Evolutionary conservation across 2,888 invertebrate species (phyloP), one percentile per base, ranked within the genome.

Genomic region (Pristionchus japonicus): DNA sequence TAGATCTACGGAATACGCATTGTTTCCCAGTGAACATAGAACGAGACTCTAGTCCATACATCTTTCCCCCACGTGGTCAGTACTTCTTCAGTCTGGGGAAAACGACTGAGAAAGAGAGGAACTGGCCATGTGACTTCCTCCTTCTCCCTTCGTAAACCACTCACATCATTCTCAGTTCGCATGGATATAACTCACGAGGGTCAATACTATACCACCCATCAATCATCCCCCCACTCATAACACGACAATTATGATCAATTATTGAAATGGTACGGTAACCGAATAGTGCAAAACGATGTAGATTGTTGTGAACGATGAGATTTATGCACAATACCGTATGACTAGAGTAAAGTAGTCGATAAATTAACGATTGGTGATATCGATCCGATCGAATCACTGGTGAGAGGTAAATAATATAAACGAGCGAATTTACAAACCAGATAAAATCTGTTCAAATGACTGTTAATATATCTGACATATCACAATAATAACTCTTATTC

Each of bases 291-390:
- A 47, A 11, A 11, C 11, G 6, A 34, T 34, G 67, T 6, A 7
- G 20, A 74, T 74, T 34, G 57, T 57, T 15, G 64, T 9, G 9
- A 74, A 27, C 34, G 43, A 77, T 77, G 43, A 77, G 77, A 77
- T 77, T 77, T 77, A 77, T 77, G 43, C 43, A 77, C 77, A 47
- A 47, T 77, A 77, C 77, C 77, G 77, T 77, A 77, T 47, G 77
- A 43, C 77, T 77, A 77, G 77, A 77, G 27, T 77, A 77, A n/a
- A 77, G 77, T 77, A 77, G 40, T 77, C 23, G 77, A 77, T 77
- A 43, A 77, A 43, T 77, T 77, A 77, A 47, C 34, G 43, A 47
- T 77, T 23, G 15, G 77, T 77, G 77, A 77, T 77, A 77, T 77
- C 27, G 43, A 77, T 77, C 17, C 77, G 11, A 77, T 77, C 27